These are phyloP conservation scores for Dryomyza anilis DNA, from an alignment of 2,888 invertebrate species.

Conservation along the genomic window DNA sequence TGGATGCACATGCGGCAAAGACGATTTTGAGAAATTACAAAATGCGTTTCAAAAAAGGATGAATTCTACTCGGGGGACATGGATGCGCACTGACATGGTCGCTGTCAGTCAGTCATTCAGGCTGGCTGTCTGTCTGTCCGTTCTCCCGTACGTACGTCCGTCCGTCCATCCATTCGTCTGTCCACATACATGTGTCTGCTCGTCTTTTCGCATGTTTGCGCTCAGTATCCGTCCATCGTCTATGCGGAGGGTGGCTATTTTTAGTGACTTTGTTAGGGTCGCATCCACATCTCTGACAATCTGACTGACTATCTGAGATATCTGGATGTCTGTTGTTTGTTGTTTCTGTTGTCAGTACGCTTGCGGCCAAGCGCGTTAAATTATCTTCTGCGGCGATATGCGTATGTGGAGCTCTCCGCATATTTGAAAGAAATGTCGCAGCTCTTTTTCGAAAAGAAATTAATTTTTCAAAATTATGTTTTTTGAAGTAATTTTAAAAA, in stretches of 20 bases:
- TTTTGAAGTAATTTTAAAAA: neutral
- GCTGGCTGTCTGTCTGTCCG: slow-evolving; percentile 34
- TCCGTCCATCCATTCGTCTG: slow-evolving; percentile 31
- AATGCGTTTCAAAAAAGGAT: too few relatives aligned
- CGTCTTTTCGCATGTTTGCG: slow-evolving; percentile 8
- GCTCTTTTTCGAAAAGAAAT: neutral
- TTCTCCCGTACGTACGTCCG: slow-evolving; percentile 29
- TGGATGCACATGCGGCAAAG: too few relatives aligned
- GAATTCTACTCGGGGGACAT: slow-evolving; percentile 27
- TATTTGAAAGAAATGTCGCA: neutral
- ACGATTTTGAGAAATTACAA: too few relatives aligned
- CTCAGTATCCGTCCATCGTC: neutral
- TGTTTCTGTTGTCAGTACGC: neutral
- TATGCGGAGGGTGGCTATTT: slow-evolving; percentile 54
- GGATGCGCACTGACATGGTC: slow-evolving; percentile 41
- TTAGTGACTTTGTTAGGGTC: slow-evolving; percentile 47
- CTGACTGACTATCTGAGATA: too few relatives aligned
- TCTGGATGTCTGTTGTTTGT: neutral
- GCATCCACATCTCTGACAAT: too few relatives aligned
- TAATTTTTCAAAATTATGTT: too few relatives aligned
- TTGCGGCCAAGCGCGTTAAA: neutral
- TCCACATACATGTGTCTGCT: too few relatives aligned
- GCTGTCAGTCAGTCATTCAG: slow-evolving; percentile 32
- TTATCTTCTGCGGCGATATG: neutral
- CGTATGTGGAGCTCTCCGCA: neutral